Evolutionary conservation across 2,888 invertebrate genomes (phyloP).

Genomic region (Polyommatus iphigenia): DNA sequence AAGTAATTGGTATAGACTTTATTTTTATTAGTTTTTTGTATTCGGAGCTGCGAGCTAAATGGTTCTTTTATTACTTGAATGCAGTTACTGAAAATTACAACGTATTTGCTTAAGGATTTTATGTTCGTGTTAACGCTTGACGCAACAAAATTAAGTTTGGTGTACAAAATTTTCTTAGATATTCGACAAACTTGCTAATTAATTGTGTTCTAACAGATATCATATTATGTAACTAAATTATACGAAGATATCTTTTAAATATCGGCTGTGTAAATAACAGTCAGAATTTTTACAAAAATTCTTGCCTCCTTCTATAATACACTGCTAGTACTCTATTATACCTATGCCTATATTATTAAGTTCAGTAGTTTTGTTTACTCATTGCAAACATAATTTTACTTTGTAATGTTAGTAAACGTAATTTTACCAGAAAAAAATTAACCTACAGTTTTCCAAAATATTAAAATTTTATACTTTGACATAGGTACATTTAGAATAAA

Average conservation of each 20-base stretch:
- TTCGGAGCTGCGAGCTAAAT: slow-evolving; percentile 20
- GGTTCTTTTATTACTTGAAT: slow-evolving; percentile 14
- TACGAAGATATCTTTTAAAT: too few species aligned
- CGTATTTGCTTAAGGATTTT: background rate
- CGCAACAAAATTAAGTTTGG: background rate
- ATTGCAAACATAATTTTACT: too few species aligned
- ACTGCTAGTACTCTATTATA: too few species aligned
- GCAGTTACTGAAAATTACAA: slow-evolving; percentile 2
- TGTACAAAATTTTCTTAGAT: background rate
- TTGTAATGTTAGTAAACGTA: too few species aligned
- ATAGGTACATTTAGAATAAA: background rate
- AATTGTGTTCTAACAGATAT: background rate
- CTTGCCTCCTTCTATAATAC: too few species aligned
- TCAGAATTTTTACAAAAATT: too few species aligned
- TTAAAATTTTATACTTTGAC: background rate
- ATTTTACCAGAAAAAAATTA: background rate
- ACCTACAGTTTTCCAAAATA: background rate
- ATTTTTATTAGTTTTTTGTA: slow-evolving; percentile 22
- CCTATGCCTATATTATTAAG: too few species aligned
- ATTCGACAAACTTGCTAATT: background rate
- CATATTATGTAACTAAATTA: too few species aligned
- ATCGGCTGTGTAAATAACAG: too few species aligned
- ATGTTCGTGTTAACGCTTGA: background rate
- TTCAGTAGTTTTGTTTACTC: background rate
- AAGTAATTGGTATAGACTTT: slow-evolving; percentile 25